Evolutionary conservation across 1,140 invertebrate genomes (phyloP).

Genomic region (Hydropsyche tenuis): DNA sequence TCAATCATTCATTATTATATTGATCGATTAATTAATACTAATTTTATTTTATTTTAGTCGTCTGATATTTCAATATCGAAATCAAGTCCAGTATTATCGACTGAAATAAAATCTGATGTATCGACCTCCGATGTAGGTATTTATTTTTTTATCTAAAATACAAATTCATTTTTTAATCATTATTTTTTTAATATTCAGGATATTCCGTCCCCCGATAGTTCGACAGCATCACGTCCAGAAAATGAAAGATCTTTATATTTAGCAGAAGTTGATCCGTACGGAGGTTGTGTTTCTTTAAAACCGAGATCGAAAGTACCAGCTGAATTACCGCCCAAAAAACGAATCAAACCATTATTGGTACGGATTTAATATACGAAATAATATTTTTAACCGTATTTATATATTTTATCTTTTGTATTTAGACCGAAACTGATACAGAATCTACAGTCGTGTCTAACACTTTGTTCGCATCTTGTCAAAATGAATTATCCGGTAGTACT

Average conservation of each 20-base stretch:
- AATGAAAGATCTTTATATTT: slow-evolving; percentile 46
- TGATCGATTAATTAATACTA: not conserved
- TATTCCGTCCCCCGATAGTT: slow-evolving; percentile 44
- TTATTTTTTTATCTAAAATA: not conserved
- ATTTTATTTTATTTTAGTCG: not conserved
- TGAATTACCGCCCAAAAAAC: slow-evolving; percentile 3
- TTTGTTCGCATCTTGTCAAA: slow-evolving; percentile 27
- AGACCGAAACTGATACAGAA: slow-evolving; percentile 47
- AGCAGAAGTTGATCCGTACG: slow-evolving; percentile 44
- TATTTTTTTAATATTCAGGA: slow-evolving; percentile 20
- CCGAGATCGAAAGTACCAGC: slow-evolving; percentile 20
- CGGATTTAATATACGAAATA: slow-evolving; percentile 10
- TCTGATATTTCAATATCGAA: not conserved
- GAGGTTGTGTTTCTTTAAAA: slow-evolving; percentile 40
- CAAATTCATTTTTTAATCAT: not conserved
- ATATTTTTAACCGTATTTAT: not conserved
- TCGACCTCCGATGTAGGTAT: slow-evolving; percentile 38
- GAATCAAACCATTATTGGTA: slow-evolving; percentile 42
- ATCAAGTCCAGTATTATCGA: not conserved
- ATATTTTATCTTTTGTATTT: not conserved
- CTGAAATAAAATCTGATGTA: slow-evolving; percentile 35
- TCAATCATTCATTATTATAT: not conserved
- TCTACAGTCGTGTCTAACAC: slow-evolving; percentile 26
- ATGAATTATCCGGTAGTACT: slow-evolving; percentile 40
- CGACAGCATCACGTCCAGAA: slow-evolving; percentile 36